Percentiles rank a stretch among this genome's conserved stretches.
Conservation (phyloP, 2,888 invertebrate species). For the Morpho helenor region DNA sequence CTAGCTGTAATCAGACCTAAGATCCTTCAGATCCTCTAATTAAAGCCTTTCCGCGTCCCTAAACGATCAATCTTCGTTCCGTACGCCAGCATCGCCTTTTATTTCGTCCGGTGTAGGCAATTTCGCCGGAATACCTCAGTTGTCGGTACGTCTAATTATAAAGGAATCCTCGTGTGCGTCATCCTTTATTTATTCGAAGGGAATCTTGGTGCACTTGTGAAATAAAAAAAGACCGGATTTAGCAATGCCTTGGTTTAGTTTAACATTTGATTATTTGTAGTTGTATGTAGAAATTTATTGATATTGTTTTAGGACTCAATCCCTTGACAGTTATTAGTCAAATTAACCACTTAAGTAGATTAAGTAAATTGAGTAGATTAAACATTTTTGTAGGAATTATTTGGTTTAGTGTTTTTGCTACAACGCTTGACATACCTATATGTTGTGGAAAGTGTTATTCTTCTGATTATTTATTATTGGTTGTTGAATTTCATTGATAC, state of each 20-base stretch:
- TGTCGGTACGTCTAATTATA: constrained; percentile 46
- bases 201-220: constrained; percentile 33
- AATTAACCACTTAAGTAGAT: no score
- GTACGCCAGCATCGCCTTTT: constrained; percentile 32
- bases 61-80: constrained; percentile 43
- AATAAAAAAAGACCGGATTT: constrained; percentile 26
- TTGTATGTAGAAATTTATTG: no score
- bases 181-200: constrained; percentile 42
- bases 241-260: background rate
- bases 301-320: no score
- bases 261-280: background rate
- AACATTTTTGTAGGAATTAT: no score
- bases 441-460: no score
- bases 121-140: constrained; percentile 38
- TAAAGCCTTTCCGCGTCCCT: constrained; percentile 34
- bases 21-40: constrained; percentile 32
- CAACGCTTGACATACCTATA: no score
- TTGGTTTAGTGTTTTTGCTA: no score
- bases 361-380: no score
- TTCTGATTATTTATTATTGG: background rate
- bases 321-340: no score
- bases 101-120: constrained; percentile 38
- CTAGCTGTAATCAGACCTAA: constrained; percentile 30
- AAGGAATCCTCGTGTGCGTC: constrained; percentile 47
- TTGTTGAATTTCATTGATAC: no score